Evolutionary conservation across 2,888 invertebrate genomes (phyloP).

Genomic region (Polymixis lichenea): DNA sequence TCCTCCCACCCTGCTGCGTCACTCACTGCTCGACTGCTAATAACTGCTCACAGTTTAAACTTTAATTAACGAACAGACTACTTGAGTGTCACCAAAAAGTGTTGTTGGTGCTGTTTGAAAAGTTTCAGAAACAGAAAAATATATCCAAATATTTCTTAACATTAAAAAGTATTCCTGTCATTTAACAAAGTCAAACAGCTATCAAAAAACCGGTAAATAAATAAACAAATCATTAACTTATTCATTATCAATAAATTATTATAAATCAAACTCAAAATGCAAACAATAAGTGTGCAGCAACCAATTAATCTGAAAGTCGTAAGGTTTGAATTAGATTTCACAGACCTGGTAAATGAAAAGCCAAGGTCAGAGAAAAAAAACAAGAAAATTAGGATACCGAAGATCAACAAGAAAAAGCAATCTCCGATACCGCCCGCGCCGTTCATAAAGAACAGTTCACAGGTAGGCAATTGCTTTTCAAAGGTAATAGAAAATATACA

Average conservation of each 20-base stretch:
- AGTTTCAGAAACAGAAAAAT: slow-evolving; percentile 18
- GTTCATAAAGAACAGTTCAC: slow-evolving; percentile 65
- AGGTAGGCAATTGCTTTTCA: slow-evolving; percentile 73
- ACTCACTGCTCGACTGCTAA: slow-evolving; percentile 41
- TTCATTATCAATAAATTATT: slow-evolving; percentile 28
- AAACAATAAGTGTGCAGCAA: slow-evolving; percentile 82
- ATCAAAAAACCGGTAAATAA: slow-evolving; percentile 26
- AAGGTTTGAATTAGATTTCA: slow-evolving; percentile 84
- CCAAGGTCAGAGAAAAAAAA: slow-evolving; percentile 71
- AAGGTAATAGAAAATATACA: slow-evolving; percentile 45
- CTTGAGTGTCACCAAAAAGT: slow-evolving; percentile 36
- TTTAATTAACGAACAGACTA: slow-evolving; percentile 22
- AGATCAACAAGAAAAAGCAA: slow-evolving; percentile 72
- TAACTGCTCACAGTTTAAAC: slow-evolving; percentile 46
- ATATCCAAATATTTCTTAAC: slow-evolving; percentile 15
- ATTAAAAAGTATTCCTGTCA: slow-evolving; percentile 39
- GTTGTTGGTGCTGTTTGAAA: background rate
- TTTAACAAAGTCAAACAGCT: slow-evolving; percentile 37
- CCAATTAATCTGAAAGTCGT: slow-evolving; percentile 87
- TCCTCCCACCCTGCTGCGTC: slow-evolving; percentile 67
- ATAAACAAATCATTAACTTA: slow-evolving; percentile 17
- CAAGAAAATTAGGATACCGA: slow-evolving; percentile 80
- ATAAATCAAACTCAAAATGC: slow-evolving; percentile 71
- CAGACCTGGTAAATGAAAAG: slow-evolving; percentile 71
- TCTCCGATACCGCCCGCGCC: slow-evolving; percentile 80